Percentiles rank a stretch among this genome's conserved stretches.
These are phyloP conservation scores for Coregonus sp. DNA, from an alignment of 2,797 vertebrate genomes.

Conservation along the genomic window DNA sequence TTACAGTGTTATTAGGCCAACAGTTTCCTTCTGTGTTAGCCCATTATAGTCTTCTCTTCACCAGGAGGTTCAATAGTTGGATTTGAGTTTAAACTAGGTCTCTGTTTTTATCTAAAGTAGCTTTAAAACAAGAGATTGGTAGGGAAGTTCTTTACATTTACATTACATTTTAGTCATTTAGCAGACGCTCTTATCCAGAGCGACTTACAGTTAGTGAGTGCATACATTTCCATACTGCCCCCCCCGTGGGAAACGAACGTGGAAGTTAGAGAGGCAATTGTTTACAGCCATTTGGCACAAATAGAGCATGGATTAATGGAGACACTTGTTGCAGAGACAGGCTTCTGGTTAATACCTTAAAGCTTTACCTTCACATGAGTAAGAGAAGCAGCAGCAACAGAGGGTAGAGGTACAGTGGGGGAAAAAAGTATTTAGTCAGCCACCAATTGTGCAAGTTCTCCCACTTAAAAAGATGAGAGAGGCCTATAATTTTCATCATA, in stretches of 20 bases:
- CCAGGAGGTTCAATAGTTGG: background rate
- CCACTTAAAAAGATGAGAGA: too few relatives aligned
- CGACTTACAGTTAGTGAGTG: too few relatives aligned
- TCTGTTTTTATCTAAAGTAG: background rate
- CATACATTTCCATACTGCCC: too few relatives aligned
- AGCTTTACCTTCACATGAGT: background rate
- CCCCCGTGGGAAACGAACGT: too few relatives aligned
- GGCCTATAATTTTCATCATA: too few relatives aligned
- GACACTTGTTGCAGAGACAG: background rate
- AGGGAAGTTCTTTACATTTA: background rate
- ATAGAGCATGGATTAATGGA: background rate
- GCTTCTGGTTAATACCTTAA: background rate
- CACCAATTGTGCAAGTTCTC: too few relatives aligned
- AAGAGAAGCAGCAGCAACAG: background rate
- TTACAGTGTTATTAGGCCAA: background rate
- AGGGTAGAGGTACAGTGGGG: too few relatives aligned
- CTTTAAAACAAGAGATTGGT: background rate
- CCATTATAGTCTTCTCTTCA: background rate
- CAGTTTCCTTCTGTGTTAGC: background rate
- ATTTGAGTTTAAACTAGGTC: background rate
- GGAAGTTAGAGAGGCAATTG: background rate
- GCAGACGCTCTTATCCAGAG: too few relatives aligned
- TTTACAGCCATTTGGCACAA: background rate
- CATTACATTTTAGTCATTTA: too few relatives aligned
- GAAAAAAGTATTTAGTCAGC: background rate